Percentiles rank a stretch among this genome's conserved stretches.
These are phyloP conservation scores for Physella acuta DNA, from an alignment of 1,140 invertebrate genomes.

Conservation along the genomic window DNA sequence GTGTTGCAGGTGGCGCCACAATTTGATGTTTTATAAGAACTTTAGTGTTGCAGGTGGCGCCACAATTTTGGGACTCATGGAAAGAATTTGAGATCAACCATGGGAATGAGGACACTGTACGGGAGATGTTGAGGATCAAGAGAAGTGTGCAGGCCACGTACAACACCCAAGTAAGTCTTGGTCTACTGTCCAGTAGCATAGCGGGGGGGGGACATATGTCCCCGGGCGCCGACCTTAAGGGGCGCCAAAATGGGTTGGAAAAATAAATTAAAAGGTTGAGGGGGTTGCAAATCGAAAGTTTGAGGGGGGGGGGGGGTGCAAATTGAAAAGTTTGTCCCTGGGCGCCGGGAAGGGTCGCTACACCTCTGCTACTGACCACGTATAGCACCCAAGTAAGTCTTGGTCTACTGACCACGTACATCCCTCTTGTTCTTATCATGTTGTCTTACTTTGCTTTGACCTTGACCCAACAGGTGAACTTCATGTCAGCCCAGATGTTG, in stretches of 20 bases:
- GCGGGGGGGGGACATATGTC: too few species aligned
- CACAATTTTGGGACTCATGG: slow-evolving; percentile 97
- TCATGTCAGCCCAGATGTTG: slow-evolving; percentile 97
- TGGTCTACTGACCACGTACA: too few species aligned
- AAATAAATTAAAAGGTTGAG: too few species aligned
- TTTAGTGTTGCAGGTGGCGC: slow-evolving; percentile 77
- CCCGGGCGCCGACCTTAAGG: too few species aligned
- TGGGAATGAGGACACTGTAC: slow-evolving; percentile 99
- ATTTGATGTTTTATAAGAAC: slow-evolving; percentile 99
- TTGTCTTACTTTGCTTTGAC: too few species aligned
- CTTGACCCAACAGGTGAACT: slow-evolving; percentile 74
- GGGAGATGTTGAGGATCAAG: slow-evolving; percentile 98
- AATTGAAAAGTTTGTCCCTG: too few species aligned
- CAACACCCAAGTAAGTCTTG: slow-evolving; percentile 65
- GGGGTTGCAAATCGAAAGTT: too few species aligned
- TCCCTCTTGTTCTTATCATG: too few species aligned
- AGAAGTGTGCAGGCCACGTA: slow-evolving; percentile 95
- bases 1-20: slow-evolving; percentile 78
- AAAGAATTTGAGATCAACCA: slow-evolving; percentile 99
- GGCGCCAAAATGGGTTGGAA: too few species aligned
- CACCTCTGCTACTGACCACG: slow-evolving; percentile 94
- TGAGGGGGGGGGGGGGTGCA: too few species aligned
- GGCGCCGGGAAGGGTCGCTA: too few species aligned
- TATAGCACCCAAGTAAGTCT: slow-evolving; percentile 71
- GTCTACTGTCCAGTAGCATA: too few species aligned